A percentile compares a stretch with the other conserved stretches of the same genome.
phyloP scores from a whole-genome alignment of 2,797 vertebrate genomes.

The Sphenodon punctatus region DNA sequence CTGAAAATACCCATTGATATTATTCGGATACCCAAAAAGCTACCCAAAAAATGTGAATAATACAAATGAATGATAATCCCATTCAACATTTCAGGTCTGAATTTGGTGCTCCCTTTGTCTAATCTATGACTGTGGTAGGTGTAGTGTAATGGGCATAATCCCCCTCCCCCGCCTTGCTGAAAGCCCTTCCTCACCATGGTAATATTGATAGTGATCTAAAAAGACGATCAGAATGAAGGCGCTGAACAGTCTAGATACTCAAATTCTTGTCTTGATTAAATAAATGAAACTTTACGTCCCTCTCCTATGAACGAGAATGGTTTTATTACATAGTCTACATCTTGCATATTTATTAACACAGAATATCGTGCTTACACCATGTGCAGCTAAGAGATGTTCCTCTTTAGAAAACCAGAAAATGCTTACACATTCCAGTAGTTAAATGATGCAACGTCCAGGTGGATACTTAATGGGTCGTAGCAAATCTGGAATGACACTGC shows the following conservation, averaged over 20 bases:
- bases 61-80: no score
- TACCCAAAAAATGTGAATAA: no score
- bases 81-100: no score
- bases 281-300: conserved; percentile 38
- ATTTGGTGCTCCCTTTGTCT: no score
- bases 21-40: no score
- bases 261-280: conserved; percentile 54
- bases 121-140: no score
- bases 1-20: no score
- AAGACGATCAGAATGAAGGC: conserved; percentile 32
- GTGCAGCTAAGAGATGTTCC: conserved; percentile 45
- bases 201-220: no score
- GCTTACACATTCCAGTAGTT: conserved; percentile 72
- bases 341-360: conserved; percentile 54
- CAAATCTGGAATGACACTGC: conserved; percentile 69
- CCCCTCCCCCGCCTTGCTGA: no score
- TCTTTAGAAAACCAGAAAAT: conserved; percentile 61
- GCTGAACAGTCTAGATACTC: background rate
- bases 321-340: conserved; percentile 48
- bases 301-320: conserved; percentile 32
- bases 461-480: conserved; percentile 68
- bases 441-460: conserved; percentile 74
- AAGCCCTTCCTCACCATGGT: no score
- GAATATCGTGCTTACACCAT: conserved; percentile 13
- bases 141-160: no score